Percentiles rank a stretch among this genome's conserved stretches.
Evolutionary conservation across 1,140 invertebrate genomes (phyloP).

Genomic region (Microvelia longipes): DNA sequence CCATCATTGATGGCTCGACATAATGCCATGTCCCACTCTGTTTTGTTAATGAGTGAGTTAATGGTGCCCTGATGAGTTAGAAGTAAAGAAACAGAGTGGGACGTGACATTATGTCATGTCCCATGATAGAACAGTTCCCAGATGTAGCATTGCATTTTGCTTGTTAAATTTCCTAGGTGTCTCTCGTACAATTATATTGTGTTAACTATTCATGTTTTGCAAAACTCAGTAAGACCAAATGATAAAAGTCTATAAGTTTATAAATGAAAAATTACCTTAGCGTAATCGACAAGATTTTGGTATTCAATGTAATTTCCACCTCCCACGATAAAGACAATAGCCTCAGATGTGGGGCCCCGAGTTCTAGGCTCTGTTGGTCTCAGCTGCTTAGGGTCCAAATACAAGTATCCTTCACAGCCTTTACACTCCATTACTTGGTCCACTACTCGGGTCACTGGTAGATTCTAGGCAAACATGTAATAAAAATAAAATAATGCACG

Average conservation of each 20-base stretch:
- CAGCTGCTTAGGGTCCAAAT: conserved; percentile 83
- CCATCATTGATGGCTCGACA: too few species aligned
- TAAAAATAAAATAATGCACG: conserved; percentile 5
- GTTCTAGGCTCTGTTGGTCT: conserved; percentile 50
- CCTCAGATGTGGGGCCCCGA: conserved; percentile 50
- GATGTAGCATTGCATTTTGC: too few species aligned
- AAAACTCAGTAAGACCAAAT: conserved; percentile 4
- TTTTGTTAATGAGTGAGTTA: background rate
- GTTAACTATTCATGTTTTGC: background rate
- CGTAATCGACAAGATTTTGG: conserved; percentile 92
- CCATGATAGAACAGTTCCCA: too few species aligned
- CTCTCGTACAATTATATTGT: conserved; percentile 11
- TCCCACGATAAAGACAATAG: conserved; percentile 91
- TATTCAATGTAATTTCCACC: conserved; percentile 99
- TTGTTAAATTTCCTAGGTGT: conserved; percentile 15
- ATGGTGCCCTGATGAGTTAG: background rate
- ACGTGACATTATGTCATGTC: conserved; percentile 4
- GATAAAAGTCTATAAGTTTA: conserved; percentile 3
- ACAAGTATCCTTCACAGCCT: conserved; percentile 74
- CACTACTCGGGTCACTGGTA: conserved; percentile 80
- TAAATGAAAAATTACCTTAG: conserved; percentile 42
- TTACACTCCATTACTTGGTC: conserved; percentile 76
- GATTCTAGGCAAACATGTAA: conserved; percentile 39
- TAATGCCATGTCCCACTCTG: too few species aligned
- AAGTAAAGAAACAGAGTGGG: conserved; percentile 3